A percentile compares a stretch with the other conserved stretches of the same genome.
These are phyloP conservation scores for Callosobruchus maculatus DNA, from an alignment of 2,888 invertebrate genomes.

Conservation along the genomic window DNA sequence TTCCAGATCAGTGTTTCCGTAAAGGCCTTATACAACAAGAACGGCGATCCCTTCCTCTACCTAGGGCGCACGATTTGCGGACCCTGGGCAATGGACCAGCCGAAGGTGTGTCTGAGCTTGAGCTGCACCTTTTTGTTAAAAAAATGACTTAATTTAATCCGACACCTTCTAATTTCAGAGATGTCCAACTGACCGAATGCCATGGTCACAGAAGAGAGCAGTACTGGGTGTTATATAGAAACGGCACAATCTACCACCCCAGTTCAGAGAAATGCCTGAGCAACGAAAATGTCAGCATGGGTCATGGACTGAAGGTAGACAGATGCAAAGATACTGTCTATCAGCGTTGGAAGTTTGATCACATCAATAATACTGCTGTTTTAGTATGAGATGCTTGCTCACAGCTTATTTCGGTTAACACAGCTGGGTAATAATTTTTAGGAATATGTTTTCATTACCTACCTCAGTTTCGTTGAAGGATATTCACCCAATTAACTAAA, in stretches of 20 bases:
- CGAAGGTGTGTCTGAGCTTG: too few species aligned
- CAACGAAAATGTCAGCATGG: slow-evolving; percentile 42
- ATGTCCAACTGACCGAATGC: slow-evolving; percentile 51
- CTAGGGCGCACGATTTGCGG: too few species aligned
- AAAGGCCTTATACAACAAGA: too few species aligned
- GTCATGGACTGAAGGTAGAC: slow-evolving; percentile 40
- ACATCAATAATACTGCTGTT: slow-evolving; percentile 36
- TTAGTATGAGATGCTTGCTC: not conserved
- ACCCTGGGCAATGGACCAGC: too few species aligned
- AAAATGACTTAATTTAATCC: too few species aligned
- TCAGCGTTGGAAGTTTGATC: slow-evolving; percentile 45
- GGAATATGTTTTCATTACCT: too few species aligned
- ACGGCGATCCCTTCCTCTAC: too few species aligned
- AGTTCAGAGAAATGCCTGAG: slow-evolving; percentile 43
- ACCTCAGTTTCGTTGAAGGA: too few species aligned
- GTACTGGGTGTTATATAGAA: slow-evolving; percentile 40
- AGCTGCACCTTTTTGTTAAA: too few species aligned
- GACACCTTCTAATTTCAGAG: slow-evolving; percentile 34
- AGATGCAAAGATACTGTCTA: slow-evolving; percentile 36
- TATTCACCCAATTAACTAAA: too few species aligned
- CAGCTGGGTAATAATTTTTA: too few species aligned
- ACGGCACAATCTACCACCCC: slow-evolving; percentile 44
- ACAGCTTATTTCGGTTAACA: not conserved
- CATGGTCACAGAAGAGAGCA: slow-evolving; percentile 48
- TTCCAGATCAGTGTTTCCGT: too few species aligned